Conservation (phyloP, 1,140 invertebrate genomes). For the Drosophila mayri region DNA sequence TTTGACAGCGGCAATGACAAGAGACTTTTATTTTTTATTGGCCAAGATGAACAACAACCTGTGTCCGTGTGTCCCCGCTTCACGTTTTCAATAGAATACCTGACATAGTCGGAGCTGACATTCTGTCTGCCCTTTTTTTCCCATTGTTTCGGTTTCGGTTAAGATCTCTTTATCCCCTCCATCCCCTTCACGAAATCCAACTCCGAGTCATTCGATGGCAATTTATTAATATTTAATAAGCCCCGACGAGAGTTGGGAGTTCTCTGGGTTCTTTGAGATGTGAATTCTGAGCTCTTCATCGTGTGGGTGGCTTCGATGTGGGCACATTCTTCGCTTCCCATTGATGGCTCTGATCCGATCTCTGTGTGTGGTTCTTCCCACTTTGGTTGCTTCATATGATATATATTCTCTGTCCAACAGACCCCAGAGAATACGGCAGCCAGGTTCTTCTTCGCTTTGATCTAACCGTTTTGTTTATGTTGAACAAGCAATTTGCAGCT, state of each 20-base stretch:
- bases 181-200: slow-evolving; percentile 28
- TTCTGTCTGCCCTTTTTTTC: slow-evolving; percentile 47
- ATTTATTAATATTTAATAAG: slow-evolving; percentile 71
- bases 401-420: neutral
- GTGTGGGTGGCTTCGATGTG: slow-evolving; percentile 62
- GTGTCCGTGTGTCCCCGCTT: slow-evolving; percentile 28
- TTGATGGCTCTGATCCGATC: slow-evolving; percentile 26
- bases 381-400: slow-evolving; percentile 5
- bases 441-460: slow-evolving; percentile 40
- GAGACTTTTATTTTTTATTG: slow-evolving; percentile 50
- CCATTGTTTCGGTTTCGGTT: slow-evolving; percentile 32
- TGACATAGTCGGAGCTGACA: slow-evolving; percentile 43
- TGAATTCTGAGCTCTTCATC: slow-evolving; percentile 62
- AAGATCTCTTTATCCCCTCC: slow-evolving; percentile 36
- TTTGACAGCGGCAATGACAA: slow-evolving; percentile 74
- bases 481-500: slow-evolving; percentile 52
- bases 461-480: slow-evolving; percentile 61
- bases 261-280: neutral
- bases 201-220: slow-evolving; percentile 39
- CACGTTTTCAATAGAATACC: slow-evolving; percentile 51
- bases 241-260: slow-evolving; percentile 2
- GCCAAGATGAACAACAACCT: slow-evolving; percentile 44
- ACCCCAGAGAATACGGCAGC: slow-evolving; percentile 12
- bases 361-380: slow-evolving; percentile 47
- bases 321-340: slow-evolving; percentile 52